Conservation (phyloP, 1,140 invertebrate genomes). For the Trigoniulus corallinus region DNA sequence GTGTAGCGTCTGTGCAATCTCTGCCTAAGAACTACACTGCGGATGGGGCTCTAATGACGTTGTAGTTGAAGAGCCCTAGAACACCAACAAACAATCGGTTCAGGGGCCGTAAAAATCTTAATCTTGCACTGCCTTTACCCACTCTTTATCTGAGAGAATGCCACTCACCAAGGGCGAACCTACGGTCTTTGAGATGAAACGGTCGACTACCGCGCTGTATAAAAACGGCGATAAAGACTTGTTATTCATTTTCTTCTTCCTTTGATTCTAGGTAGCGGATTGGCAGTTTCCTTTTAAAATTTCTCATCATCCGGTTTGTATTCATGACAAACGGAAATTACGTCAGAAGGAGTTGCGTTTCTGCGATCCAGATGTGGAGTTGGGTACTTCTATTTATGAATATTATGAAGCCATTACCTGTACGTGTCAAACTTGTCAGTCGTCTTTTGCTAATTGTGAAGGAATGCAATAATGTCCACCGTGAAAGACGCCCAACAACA, state of each 20-base stretch:
- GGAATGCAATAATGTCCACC: no score
- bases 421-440: constrained; percentile 35
- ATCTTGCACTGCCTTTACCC: not conserved
- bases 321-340: constrained; percentile 44
- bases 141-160: not conserved
- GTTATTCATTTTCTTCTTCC: not conserved
- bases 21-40: no score
- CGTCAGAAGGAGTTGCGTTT: constrained; percentile 35
- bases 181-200: not conserved
- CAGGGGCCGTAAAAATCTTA: not conserved
- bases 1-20: no score
- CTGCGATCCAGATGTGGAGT: constrained; percentile 42
- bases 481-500: no score
- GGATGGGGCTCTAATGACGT: no score
- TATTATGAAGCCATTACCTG: constrained; percentile 45
- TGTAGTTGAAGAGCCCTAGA: no score
- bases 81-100: no score
- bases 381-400: constrained; percentile 36
- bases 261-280: constrained; percentile 45
- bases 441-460: constrained; percentile 34
- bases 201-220: no score
- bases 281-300: constrained; percentile 71
- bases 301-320: constrained; percentile 64
- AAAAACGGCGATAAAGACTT: not conserved
- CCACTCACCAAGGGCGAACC: not conserved